Evolutionary conservation across 2,888 invertebrate genomes (phyloP), one percentile per base, ranked within the genome.

Genomic region (Plebejus argus): DNA sequence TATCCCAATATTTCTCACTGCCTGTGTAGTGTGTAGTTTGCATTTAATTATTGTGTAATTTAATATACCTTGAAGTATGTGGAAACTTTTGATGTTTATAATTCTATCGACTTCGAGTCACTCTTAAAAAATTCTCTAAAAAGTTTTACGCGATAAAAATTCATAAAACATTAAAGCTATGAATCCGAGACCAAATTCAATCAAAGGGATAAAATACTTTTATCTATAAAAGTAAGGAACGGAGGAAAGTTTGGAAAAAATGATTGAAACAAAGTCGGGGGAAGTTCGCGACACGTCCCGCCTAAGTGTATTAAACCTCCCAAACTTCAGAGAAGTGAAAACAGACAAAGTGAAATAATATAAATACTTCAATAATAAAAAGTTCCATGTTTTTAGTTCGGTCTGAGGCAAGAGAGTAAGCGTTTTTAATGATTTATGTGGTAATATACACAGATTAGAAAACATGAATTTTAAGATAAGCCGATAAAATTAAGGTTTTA

Each of bases 331-430:
- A 88, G 89, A 91, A 90, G 87, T 88, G 86, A 89, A 90, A 90
- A 88, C 86, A 88, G 89, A 91, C 90, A 90, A 88, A 89, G 85
- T 90, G 88, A 92, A 90, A 92, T 92, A 91, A 92, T 91, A 92
- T 91, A 92, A 91, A 93, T 93, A 93, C 91, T 91, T 90, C 91
- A 90, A 92, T 93, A 90, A 92, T 91, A 93, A 91, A 93, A 93
- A 92, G 88, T 91, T 91, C 83, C 85, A 84, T 84, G 83, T 85
- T 85, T 82, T 82, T 77, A 66, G 82, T 79, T 79, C 81, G 88
- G 86, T 78, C 10, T 82, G 82, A 83, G 81, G 49, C 20, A 82
- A 7, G 70, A 79, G 78, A 72, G 78, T 0, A 18, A 53, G 77
- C 78, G 75, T 49, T 72, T 33, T 61, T 1, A 12, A 18, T n/a